A percentile compares a stretch with the other conserved stretches of the same genome.
phyloP scores from a whole-genome alignment of 2,113 vertebrate species.

The Antechinus stuartii region DNA sequence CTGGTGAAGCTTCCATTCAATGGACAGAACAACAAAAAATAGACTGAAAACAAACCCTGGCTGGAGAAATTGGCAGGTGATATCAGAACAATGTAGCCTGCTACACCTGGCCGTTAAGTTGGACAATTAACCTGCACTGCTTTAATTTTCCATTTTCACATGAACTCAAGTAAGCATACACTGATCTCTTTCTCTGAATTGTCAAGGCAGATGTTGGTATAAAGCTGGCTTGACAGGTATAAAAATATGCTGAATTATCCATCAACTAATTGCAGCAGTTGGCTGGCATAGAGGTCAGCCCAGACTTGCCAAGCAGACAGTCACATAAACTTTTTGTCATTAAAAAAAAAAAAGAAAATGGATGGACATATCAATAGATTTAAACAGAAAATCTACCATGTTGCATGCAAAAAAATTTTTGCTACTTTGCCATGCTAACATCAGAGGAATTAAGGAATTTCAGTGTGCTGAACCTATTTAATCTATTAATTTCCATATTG shows the following conservation, averaged over 20 bases:
- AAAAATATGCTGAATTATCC: constrained; percentile 73
- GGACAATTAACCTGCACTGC: constrained; percentile 52
- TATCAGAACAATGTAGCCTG: neutral
- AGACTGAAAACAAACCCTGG: constrained; percentile 48
- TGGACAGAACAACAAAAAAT: constrained; percentile 35
- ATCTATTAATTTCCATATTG: constrained; percentile 63
- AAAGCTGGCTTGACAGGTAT: constrained; percentile 72
- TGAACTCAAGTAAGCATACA: constrained; percentile 52
- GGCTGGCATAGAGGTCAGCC: constrained; percentile 55
- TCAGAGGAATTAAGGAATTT: constrained; percentile 42
- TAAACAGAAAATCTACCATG: constrained; percentile 35
- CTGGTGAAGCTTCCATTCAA: constrained; percentile 53
- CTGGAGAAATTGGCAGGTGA: constrained; percentile 58
- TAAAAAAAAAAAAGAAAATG: constrained; percentile 56
- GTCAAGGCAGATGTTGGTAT: constrained; percentile 66
- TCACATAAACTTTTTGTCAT: constrained; percentile 33
- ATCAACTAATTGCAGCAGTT: constrained; percentile 60
- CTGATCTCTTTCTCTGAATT: constrained; percentile 51
- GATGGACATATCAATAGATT: constrained; percentile 26
- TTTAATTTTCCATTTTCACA: constrained; percentile 65
- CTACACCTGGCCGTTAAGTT: constrained; percentile 52
- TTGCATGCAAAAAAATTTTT: constrained; percentile 37
- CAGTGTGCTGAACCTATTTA: constrained; percentile 48
- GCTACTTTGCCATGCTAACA: constrained; percentile 40
- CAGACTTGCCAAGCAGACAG: constrained; percentile 49